Evolutionary conservation across 2,113 vertebrate genomes (phyloP).

Genomic region (Setophaga kirtlandii): DNA sequence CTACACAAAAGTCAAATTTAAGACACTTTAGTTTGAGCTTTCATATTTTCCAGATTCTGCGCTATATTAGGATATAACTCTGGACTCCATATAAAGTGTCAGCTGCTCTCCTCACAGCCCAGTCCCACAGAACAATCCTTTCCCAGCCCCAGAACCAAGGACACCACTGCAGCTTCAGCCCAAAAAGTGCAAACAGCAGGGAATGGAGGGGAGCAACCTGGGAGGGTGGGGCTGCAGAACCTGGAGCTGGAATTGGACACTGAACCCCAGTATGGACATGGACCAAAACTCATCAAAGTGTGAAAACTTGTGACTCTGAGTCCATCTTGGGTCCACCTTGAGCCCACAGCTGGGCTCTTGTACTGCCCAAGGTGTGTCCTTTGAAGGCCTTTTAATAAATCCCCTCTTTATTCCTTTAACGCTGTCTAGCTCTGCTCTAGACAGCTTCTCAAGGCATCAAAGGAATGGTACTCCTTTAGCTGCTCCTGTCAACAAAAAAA

Average conservation of each 20-base stretch:
- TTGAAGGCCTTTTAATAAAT: neutral
- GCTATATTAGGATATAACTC: fast-evolving
- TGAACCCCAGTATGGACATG: neutral
- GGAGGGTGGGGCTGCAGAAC: neutral
- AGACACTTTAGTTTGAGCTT: neutral
- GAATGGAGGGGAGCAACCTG: fast-evolving
- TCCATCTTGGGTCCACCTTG: neutral
- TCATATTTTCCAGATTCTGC: fast-evolving
- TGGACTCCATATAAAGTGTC: no score
- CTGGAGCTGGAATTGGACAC: neutral
- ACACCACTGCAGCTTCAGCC: neutral
- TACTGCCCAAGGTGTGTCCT: neutral
- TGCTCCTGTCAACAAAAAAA: neutral
- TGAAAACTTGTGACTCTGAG: fast-evolving
- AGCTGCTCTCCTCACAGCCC: neutral
- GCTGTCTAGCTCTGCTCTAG: neutral
- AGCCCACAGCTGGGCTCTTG: fast-evolving
- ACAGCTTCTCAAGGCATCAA: no score
- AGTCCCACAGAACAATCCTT: neutral
- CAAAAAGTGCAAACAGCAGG: neutral
- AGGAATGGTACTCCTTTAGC: neutral
- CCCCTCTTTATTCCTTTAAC: neutral
- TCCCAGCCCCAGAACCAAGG: neutral
- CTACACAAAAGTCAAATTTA: conserved; percentile 68
- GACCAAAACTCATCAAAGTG: neutral